A percentile compares a stretch with the other conserved stretches of the same genome.
Evolutionary conservation across 2,888 invertebrate species (phyloP).

Genomic region (Acanthosoma haemorrhoidale): DNA sequence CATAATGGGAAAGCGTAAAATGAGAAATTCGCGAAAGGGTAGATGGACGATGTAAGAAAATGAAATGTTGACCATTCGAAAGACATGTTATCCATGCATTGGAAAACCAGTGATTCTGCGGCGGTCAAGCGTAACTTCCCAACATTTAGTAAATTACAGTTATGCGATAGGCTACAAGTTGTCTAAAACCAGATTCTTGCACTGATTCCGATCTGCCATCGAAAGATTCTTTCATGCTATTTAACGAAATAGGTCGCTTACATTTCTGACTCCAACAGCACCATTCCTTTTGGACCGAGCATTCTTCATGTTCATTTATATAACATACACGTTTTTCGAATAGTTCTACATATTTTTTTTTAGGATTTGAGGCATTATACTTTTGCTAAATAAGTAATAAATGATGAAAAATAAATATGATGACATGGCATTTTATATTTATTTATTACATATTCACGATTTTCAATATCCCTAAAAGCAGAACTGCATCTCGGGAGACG

Average conservation of each 20-base stretch:
- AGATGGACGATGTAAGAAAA: neutral
- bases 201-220: neutral
- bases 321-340: too few species aligned
- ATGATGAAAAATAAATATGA: too few species aligned
- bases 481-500: too few species aligned
- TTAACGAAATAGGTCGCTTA: neutral
- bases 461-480: too few species aligned
- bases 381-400: too few species aligned
- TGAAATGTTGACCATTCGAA: neutral
- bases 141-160: neutral
- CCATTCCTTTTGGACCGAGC: neutral
- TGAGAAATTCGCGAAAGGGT: neutral
- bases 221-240: conserved; percentile 2
- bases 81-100: neutral
- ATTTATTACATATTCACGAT: too few species aligned
- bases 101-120: neutral
- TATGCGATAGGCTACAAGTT: neutral
- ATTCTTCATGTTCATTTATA: neutral
- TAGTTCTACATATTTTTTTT: too few species aligned
- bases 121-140: neutral
- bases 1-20: neutral
- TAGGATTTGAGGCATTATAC: too few species aligned
- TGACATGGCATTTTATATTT: too few species aligned
- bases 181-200: conserved; percentile 5
- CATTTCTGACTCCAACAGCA: neutral